A percentile compares a stretch with the other conserved stretches of the same genome.
These are phyloP conservation scores for Sebastes elongatus DNA, from an alignment of 2,797 vertebrate genomes.

Conservation along the genomic window DNA sequence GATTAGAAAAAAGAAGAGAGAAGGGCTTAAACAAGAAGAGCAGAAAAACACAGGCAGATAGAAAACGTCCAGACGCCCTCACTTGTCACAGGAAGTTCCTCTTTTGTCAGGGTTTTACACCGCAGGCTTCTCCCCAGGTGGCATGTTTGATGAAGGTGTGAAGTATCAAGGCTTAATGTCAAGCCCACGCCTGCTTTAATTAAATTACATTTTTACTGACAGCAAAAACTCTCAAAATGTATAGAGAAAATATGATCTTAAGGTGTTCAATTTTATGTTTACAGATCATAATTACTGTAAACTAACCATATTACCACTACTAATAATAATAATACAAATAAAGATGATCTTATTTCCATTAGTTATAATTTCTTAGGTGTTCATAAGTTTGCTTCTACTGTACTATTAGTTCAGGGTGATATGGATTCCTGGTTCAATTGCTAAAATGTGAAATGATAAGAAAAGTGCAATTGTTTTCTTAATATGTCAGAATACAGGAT, in stretches of 20 bases:
- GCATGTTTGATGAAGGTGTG: slow-evolving; percentile 55
- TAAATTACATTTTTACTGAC: no score
- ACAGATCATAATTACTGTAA: background rate
- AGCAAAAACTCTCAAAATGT: no score
- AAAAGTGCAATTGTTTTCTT: no score
- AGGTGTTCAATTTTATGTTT: background rate
- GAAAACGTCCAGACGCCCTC: slow-evolving; percentile 24
- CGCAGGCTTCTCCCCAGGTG: slow-evolving; percentile 6
- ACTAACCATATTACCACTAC: background rate
- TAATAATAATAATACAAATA: background rate
- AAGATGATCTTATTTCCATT: background rate
- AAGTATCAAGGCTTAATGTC: slow-evolving; percentile 30
- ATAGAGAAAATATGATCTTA: background rate
- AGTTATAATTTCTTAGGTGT: no score
- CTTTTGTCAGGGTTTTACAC: slow-evolving; percentile 25
- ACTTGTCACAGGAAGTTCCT: slow-evolving; percentile 55
- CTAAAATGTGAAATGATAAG: no score
- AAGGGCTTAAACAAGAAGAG: background rate
- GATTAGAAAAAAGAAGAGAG: background rate
- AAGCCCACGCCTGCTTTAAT: slow-evolving; percentile 21
- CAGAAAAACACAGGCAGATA: background rate
- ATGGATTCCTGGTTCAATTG: no score
- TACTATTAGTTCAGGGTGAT: no score
- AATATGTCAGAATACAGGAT: no score
- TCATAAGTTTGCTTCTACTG: no score